Percentiles rank a stretch among this genome's conserved stretches.
These are phyloP conservation scores for Stegodyphus mimosarum DNA, from an alignment of 1,140 invertebrate genomes.

Conservation along the genomic window DNA sequence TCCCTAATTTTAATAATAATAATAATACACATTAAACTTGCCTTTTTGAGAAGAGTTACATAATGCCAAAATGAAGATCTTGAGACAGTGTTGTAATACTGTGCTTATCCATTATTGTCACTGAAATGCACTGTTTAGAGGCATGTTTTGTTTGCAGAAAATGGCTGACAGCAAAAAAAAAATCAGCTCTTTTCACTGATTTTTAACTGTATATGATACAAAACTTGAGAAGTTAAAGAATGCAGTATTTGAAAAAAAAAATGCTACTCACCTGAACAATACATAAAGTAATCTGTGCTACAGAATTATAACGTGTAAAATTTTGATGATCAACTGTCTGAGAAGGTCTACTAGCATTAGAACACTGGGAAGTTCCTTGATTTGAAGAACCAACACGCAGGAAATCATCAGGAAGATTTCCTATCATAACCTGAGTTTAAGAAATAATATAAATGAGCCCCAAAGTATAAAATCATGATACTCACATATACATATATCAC, in stretches of 20 bases:
- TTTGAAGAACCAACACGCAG: constrained; percentile 74
- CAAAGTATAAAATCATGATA: too few relatives aligned
- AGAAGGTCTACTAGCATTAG: constrained; percentile 79
- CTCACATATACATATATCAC: not conserved
- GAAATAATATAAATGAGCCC: not conserved
- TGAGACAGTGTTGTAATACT: too few relatives aligned
- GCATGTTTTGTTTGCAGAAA: too few relatives aligned
- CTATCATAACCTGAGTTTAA: constrained; percentile 73
- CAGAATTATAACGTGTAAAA: constrained; percentile 72
- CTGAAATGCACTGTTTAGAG: too few relatives aligned
- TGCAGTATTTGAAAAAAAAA: not conserved
- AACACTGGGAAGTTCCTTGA: constrained; percentile 78
- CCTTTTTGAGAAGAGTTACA: too few relatives aligned
- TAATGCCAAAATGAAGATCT: too few relatives aligned
- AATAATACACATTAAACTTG: too few relatives aligned
- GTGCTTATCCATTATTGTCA: too few relatives aligned
- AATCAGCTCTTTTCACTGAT: constrained; percentile 1
- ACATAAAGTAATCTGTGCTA: constrained; percentile 82
- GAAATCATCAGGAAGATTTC: constrained; percentile 84
- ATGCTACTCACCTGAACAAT: constrained; percentile 76
- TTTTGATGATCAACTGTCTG: constrained; percentile 78
- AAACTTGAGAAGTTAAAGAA: not conserved
- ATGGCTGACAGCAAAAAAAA: constrained; percentile 29
- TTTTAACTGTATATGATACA: not conserved
- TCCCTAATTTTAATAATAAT: too few relatives aligned